These are phyloP conservation scores for Eurystomus gularis DNA, from an alignment of 2,113 vertebrate genomes.

Conservation along the genomic window DNA sequence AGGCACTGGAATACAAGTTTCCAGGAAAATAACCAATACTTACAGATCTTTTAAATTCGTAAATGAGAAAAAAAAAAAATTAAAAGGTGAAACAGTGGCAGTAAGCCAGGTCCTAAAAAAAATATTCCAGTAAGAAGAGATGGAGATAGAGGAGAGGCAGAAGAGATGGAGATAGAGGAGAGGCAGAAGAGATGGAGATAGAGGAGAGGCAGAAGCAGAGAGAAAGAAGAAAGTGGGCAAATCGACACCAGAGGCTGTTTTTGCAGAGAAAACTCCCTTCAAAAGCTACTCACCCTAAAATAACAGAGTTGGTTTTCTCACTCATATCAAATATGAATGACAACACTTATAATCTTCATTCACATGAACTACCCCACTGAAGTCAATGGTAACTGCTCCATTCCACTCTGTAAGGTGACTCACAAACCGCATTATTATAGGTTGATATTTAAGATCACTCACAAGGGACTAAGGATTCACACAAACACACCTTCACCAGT, in stretches of 20 bases:
- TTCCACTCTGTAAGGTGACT: neutral
- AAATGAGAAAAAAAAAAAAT: neutral
- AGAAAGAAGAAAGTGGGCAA: neutral
- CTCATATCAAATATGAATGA: neutral
- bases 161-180: neutral
- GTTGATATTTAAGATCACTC: neutral
- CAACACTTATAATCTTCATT: neutral
- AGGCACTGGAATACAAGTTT: neutral
- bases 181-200: neutral
- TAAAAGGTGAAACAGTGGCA: neutral
- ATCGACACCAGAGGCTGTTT: neutral
- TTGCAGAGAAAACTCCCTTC: neutral
- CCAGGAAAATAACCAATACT: neutral
- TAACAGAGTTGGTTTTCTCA: neutral
- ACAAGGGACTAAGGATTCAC: neutral
- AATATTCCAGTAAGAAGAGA: neutral
- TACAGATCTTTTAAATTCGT: neutral
- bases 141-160: neutral
- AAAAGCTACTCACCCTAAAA: neutral
- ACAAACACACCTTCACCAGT: neutral
- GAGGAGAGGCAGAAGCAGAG: neutral
- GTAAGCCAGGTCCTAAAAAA: neutral
- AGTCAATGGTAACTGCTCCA: neutral
- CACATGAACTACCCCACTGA: neutral
- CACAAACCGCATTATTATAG: neutral